A percentile compares a stretch with the other conserved stretches of the same genome.
Evolutionary conservation across 2,888 invertebrate species (phyloP).

Genomic region (Vannuccia rotundouncinata): DNA sequence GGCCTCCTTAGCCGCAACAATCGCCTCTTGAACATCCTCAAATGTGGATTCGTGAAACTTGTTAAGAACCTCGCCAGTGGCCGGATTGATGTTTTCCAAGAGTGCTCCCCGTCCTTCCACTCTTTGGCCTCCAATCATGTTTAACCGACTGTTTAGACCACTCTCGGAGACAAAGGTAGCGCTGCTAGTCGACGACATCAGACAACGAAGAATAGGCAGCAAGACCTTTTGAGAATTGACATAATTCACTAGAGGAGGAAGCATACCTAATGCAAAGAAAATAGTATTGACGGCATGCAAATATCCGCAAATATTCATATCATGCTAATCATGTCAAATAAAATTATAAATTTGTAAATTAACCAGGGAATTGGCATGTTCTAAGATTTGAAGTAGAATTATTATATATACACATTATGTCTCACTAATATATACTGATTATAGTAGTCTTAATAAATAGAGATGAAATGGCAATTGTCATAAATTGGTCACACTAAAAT

Average conservation of each 20-base stretch:
- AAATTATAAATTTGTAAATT: too few relatives aligned
- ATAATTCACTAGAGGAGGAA: neutral
- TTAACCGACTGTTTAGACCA: neutral
- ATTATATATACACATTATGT: too few relatives aligned
- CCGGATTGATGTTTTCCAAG: conserved; percentile 33
- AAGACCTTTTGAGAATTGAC: neutral
- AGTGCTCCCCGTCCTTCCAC: neutral
- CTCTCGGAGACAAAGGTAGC: neutral
- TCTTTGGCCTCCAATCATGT: conserved; percentile 21
- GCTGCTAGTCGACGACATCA: neutral
- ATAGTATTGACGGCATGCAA: too few relatives aligned
- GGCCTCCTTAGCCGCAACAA: neutral
- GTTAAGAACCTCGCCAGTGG: conserved; percentile 25
- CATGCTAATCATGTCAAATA: too few relatives aligned
- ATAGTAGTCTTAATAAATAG: too few relatives aligned
- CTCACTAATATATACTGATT: too few relatives aligned
- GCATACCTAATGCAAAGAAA: neutral
- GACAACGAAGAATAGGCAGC: neutral
- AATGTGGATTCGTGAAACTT: neutral
- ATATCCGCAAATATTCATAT: too few relatives aligned
- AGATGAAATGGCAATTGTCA: too few relatives aligned
- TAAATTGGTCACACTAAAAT: too few relatives aligned
- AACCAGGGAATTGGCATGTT: too few relatives aligned
- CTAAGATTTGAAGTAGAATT: too few relatives aligned
- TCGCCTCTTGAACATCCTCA: conserved; percentile 21